A percentile compares a stretch with the other conserved stretches of the same genome.
phyloP scores from a whole-genome alignment of 2,113 vertebrate species.

The Tachysurus fulvidraco region DNA sequence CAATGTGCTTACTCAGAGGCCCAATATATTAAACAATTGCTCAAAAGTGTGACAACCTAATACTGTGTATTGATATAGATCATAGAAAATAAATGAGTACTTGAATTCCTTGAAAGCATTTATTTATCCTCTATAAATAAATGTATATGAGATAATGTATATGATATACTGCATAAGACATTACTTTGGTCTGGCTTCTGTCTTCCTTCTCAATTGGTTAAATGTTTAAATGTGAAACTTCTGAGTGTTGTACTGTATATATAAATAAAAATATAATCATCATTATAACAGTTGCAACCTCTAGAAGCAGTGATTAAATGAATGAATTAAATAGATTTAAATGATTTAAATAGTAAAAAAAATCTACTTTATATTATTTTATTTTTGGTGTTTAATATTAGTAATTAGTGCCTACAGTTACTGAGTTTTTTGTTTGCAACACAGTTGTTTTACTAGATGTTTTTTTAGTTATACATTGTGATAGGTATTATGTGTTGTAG shows the following conservation, averaged over 20 bases:
- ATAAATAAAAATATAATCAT: background rate
- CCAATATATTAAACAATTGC: background rate
- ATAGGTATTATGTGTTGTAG: too few species aligned
- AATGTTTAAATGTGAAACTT: background rate
- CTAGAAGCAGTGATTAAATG: background rate
- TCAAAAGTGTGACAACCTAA: background rate
- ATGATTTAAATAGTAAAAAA: too few species aligned
- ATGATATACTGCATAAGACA: background rate
- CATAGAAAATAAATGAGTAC: background rate
- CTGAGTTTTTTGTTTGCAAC: background rate
- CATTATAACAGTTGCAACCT: background rate
- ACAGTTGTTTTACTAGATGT: background rate
- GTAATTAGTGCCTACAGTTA: background rate
- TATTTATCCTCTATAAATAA: background rate
- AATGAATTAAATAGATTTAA: background rate
- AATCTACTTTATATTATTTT: background rate
- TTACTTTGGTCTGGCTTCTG: background rate
- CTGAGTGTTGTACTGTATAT: background rate
- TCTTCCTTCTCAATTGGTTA: background rate
- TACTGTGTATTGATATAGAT: too few species aligned
- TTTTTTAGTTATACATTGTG: background rate
- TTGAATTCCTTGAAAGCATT: background rate
- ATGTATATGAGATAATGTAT: background rate
- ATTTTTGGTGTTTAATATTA: too few species aligned
- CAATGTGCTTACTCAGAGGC: background rate